Conservation (phyloP, 1,140 invertebrate genomes). For the Drosophila parvula region DNA sequence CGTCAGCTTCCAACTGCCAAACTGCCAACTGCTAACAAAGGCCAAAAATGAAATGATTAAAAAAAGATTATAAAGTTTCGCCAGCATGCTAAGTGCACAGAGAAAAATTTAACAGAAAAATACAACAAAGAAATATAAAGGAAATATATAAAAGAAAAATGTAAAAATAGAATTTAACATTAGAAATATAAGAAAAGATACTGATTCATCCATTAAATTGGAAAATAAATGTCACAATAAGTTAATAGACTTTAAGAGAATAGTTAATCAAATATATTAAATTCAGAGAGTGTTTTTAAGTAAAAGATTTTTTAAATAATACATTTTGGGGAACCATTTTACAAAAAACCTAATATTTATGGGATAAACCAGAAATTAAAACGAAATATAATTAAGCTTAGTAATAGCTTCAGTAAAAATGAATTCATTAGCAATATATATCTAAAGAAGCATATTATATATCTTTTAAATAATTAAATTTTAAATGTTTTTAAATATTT, state of each 20-base stretch:
- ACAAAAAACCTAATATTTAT: no score
- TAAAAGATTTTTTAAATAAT: no score
- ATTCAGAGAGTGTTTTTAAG: no score
- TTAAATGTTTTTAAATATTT: not conserved
- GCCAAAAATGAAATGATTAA: conserved; percentile 74
- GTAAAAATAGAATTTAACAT: not conserved
- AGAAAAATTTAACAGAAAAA: not conserved
- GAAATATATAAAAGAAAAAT: not conserved
- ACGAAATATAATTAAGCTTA: no score
- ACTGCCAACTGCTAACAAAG: conserved; percentile 73
- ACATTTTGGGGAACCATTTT: no score
- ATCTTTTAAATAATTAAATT: no score
- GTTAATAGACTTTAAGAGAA: not conserved
- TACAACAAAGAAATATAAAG: not conserved
- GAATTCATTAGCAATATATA: not conserved
- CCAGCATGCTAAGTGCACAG: conserved; percentile 5
- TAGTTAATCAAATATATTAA: not conserved
- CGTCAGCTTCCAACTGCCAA: conserved; percentile 75
- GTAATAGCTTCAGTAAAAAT: not conserved
- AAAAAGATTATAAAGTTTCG: conserved; percentile 72
- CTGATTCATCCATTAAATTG: no score
- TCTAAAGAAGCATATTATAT: not conserved
- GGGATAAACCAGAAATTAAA: no score
- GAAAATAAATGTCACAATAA: not conserved
- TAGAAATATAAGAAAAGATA: not conserved